phyloP scores from a whole-genome alignment of 1,140 invertebrate genomes.

The Eulimnadia texana region DNA sequence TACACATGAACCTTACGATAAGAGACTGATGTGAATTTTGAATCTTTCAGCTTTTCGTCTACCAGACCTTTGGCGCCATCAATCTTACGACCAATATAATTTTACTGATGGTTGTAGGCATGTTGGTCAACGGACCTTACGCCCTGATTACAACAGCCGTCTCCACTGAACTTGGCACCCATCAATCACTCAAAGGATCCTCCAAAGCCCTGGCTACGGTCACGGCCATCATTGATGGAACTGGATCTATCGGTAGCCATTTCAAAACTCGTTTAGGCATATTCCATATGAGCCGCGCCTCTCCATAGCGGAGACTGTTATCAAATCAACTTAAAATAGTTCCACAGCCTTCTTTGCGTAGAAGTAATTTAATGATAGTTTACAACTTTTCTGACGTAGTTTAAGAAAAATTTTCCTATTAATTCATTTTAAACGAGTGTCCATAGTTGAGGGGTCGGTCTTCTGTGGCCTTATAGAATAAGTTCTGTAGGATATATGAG shows the following conservation, averaged over 20 bases:
- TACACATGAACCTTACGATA: background rate
- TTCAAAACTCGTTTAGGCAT: no score
- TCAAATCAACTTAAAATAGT: no score
- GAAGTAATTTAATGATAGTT: no score
- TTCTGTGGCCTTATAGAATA: no score
- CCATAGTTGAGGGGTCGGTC: no score
- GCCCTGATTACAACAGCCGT: slow-evolving; percentile 91
- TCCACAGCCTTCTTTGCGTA: no score
- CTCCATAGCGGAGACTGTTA: no score
- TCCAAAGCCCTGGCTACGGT: slow-evolving; percentile 85
- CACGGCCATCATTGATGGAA: slow-evolving; percentile 92
- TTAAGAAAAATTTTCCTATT: no score
- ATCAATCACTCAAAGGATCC: slow-evolving; percentile 66
- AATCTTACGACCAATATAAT: slow-evolving; percentile 45
- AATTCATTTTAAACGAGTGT: no score
- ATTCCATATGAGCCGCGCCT: no score
- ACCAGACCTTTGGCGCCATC: slow-evolving; percentile 50
- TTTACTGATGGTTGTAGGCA: slow-evolving; percentile 58
- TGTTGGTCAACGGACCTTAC: slow-evolving; percentile 88
- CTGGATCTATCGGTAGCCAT: slow-evolving; percentile 63
- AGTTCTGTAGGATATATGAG: no score
- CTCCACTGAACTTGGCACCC: slow-evolving; percentile 82
- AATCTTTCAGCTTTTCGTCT: slow-evolving; percentile 54
- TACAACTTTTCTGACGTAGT: no score
- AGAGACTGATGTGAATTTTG: background rate